phyloP scores from a whole-genome alignment of 2,113 vertebrate genomes.

The Bubo bubo region DNA sequence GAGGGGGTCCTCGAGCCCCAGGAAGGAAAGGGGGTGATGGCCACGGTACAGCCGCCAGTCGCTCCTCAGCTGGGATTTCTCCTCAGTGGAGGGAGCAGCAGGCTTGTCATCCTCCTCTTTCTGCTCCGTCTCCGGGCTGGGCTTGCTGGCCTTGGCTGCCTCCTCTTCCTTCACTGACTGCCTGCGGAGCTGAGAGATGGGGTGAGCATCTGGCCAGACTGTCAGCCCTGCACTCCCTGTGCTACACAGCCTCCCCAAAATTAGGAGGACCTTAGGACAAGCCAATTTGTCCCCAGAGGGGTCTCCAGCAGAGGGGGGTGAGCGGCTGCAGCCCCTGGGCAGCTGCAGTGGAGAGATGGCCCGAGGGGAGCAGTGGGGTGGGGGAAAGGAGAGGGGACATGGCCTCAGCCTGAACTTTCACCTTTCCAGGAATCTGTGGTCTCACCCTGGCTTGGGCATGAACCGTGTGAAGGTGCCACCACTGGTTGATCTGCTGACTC shows the following conservation, averaged over 20 bases:
- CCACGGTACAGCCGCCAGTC: slow-evolving; percentile 47
- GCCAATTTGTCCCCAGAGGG: not conserved
- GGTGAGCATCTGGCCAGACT: not conserved
- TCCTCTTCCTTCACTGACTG: slow-evolving; percentile 66
- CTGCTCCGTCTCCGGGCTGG: not conserved
- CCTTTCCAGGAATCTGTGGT: not conserved
- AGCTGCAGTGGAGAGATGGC: not conserved
- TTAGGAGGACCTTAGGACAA: not conserved
- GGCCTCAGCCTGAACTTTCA: not conserved
- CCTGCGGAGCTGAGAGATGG: slow-evolving; percentile 65
- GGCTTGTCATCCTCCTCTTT: slow-evolving; percentile 21
- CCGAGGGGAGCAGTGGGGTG: not conserved
- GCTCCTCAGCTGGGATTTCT: not conserved
- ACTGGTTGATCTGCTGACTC: not conserved
- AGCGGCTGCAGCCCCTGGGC: not conserved
- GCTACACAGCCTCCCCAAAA: not conserved
- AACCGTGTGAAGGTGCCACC: not conserved
- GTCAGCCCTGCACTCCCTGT: not conserved
- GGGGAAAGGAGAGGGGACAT: not conserved
- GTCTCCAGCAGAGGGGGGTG: not conserved
- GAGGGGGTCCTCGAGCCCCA: slow-evolving; percentile 61
- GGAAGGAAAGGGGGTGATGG: slow-evolving; percentile 52
- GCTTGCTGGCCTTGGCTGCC: not conserved
- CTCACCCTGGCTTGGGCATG: not conserved
- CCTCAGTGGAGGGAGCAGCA: not conserved